Evolutionary conservation across 2,888 invertebrate species (phyloP), one percentile per base, ranked within the genome.

Genomic region (Anarsia innoxiella): DNA sequence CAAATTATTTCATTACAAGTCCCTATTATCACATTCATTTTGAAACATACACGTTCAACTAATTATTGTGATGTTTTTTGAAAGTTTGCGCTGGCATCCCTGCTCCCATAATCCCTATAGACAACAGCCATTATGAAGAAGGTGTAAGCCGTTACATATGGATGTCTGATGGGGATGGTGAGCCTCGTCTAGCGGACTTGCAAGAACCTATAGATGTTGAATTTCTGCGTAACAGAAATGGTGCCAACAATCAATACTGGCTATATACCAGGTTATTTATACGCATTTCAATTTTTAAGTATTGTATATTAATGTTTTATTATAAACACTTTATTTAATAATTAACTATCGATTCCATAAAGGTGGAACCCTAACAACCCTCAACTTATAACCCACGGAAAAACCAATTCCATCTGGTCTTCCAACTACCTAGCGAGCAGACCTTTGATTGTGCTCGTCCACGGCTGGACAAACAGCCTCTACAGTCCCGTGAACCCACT

Each of bases 101-200:
- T n/a, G 50, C 70, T 10, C 67, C 69, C n/a, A 12, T 48, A 3
- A 37, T 66, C 11, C 80, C 80, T n/a, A 72, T 74, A 12, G 76
- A 80, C 42, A 82, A 82, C 41, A 77, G 74, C 41, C 64, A 76
- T 49, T 83, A 82, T 53, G 71, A 75, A 2, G 79, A 80, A 44
- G 82, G 82, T 0, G 59, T 62, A 34, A 79, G 77, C 49, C 72
- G 72, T 0, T 84, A 76, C 49, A 61, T 83, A 36, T 83, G 79
- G 79, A 78, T 83, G 68, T 69, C 76, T 1, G 72, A 83, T 51
- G 66, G 69, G 10, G 58, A 74, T 1, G 77, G 72, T 1, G 51
- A 48, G 0, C 70, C 73, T 0, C 53, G 59, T 0, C 55, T 84
- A 1, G 77, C 79, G 3, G 82, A 84, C 44, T 51, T 82, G 1